These are phyloP conservation scores for Antechinus stuartii DNA, from an alignment of 2,113 vertebrate genomes.

Conservation along the genomic window DNA sequence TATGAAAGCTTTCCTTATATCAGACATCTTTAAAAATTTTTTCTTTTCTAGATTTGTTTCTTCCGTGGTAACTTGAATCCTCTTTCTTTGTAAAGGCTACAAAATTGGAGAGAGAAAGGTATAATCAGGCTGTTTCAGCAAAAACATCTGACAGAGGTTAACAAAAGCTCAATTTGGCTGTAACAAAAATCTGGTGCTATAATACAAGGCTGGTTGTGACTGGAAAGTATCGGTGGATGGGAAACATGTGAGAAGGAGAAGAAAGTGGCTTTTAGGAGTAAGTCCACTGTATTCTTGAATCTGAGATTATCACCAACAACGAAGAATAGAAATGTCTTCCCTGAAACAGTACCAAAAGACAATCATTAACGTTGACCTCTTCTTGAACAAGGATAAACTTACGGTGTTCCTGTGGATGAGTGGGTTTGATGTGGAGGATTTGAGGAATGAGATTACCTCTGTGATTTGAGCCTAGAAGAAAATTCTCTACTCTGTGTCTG, in stretches of 20 bases:
- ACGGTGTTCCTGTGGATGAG: not conserved
- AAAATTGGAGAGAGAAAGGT: not conserved
- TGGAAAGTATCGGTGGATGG: not conserved
- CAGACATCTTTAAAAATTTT: not conserved
- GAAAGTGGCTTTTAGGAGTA: not conserved
- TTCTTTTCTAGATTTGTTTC: not conserved
- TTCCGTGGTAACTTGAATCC: not conserved
- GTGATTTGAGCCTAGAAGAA: not conserved
- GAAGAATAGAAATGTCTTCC: not conserved
- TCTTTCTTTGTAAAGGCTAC: not conserved
- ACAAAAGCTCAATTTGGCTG: not conserved
- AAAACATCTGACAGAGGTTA: not conserved
- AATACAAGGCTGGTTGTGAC: not conserved
- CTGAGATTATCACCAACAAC: not conserved
- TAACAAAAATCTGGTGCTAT: not conserved
- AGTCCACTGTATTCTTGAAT: not conserved
- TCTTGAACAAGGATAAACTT: not conserved
- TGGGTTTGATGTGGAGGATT: not conserved
- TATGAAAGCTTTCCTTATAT: not conserved
- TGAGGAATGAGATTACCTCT: not conserved
- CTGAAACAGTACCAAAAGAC: not conserved
- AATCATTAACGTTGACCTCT: not conserved
- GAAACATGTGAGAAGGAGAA: not conserved
- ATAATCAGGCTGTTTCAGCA: not conserved
- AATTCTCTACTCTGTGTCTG: not conserved